Conservation (phyloP, 53 echinoderm and acorn worm species). For the Echinometra lucunter region DNA sequence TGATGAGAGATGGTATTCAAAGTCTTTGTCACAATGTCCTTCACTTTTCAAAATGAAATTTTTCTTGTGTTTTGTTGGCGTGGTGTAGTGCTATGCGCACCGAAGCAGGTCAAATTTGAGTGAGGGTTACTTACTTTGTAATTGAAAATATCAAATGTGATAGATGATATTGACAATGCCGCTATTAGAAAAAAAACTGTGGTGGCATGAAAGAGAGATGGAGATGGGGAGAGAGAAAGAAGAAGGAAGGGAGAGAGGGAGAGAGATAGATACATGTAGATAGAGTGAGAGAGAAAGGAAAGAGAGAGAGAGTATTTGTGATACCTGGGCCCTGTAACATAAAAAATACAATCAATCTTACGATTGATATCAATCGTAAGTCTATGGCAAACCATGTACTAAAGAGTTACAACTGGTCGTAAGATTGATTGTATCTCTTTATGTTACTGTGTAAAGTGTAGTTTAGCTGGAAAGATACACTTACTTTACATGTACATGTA, state of each 20-base stretch:
- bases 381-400: no score
- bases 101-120: not conserved
- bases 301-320: not conserved
- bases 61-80: not conserved
- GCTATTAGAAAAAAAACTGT: not conserved
- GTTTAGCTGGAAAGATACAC: no score
- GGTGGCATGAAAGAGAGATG: not conserved
- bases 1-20: not conserved
- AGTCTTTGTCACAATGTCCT: not conserved
- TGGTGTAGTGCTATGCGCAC: not conserved
- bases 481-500: no score
- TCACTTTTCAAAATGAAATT: constrained; percentile 3
- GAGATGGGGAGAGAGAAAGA: not conserved
- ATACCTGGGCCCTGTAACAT: not conserved
- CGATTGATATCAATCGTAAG: no score
- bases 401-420: no score
- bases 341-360: no score
- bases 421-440: no score
- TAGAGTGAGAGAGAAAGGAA: not conserved
- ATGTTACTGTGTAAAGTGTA: no score
- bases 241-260: not conserved
- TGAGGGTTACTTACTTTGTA: not conserved
- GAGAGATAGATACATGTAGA: not conserved
- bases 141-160: not conserved
- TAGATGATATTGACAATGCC: not conserved